Percentiles rank a stretch among this genome's conserved stretches.
These are phyloP conservation scores for Tipula confusa DNA, from an alignment of 2,888 invertebrate genomes.

Conservation along the genomic window DNA sequence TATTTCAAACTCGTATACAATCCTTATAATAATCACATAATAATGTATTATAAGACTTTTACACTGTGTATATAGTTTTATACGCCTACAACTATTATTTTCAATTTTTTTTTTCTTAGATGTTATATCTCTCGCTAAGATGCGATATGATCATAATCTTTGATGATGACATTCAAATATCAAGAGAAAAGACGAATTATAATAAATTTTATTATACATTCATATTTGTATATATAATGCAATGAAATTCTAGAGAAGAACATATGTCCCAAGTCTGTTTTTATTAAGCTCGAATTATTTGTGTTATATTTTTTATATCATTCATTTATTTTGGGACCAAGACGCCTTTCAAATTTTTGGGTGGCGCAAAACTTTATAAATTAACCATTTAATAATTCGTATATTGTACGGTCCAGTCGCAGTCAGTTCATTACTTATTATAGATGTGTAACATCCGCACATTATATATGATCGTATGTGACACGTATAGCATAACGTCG, in stretches of 20 bases:
- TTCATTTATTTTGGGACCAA: neutral
- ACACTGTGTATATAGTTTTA: neutral
- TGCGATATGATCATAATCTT: neutral
- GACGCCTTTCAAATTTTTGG: neutral
- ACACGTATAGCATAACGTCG: too few species aligned
- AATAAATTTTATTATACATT: neutral
- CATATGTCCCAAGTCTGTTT: neutral
- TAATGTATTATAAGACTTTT: neutral
- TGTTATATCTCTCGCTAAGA: neutral
- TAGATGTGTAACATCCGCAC: neutral
- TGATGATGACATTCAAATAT: constrained; percentile 12
- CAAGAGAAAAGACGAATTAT: neutral
- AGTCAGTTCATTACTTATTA: too few species aligned
- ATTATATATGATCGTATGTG: neutral
- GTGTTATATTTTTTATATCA: neutral
- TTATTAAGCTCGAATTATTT: neutral
- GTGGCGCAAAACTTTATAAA: neutral
- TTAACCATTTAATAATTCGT: neutral
- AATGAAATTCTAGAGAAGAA: neutral
- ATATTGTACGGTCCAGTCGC: too few species aligned
- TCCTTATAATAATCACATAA: neutral
- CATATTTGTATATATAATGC: neutral
- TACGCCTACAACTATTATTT: neutral
- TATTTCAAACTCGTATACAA: too few species aligned
- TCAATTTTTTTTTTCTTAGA: neutral